Percentiles rank a stretch among this genome's conserved stretches.
Conservation (phyloP, 1,140 invertebrate species). For the Leptopilina boulardi region DNA sequence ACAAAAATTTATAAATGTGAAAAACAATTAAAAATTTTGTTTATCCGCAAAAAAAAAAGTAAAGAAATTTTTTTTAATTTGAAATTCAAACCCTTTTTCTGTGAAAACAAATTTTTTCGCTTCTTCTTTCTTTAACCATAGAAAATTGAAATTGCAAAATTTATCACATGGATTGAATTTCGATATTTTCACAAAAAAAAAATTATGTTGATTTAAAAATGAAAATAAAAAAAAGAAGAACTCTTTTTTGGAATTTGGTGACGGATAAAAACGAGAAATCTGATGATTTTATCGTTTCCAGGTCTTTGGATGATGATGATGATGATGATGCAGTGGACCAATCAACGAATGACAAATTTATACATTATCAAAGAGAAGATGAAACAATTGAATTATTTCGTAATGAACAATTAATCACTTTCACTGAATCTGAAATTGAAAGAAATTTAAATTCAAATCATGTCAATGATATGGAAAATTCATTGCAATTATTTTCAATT, state of each 20-base stretch:
- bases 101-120: no score
- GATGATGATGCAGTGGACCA: background rate
- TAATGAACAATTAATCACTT: background rate
- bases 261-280: background rate
- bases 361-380: background rate
- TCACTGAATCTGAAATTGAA: background rate
- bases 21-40: no score
- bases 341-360: background rate
- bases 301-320: background rate
- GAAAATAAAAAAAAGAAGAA: slow-evolving; percentile 28
- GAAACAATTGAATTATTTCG: slow-evolving; percentile 27
- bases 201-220: background rate
- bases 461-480: background rate
- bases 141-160: no score
- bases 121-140: no score
- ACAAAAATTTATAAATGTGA: no score
- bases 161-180: no score
- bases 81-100: no score
- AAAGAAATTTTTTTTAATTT: no score
- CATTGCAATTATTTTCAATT: background rate
- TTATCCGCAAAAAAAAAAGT: no score
- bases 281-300: slow-evolving; percentile 28
- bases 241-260: background rate
- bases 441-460: background rate
- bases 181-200: no score